Evolutionary conservation across 2,888 invertebrate genomes (phyloP).

Genomic region (Leptogaster cylindrica): DNA sequence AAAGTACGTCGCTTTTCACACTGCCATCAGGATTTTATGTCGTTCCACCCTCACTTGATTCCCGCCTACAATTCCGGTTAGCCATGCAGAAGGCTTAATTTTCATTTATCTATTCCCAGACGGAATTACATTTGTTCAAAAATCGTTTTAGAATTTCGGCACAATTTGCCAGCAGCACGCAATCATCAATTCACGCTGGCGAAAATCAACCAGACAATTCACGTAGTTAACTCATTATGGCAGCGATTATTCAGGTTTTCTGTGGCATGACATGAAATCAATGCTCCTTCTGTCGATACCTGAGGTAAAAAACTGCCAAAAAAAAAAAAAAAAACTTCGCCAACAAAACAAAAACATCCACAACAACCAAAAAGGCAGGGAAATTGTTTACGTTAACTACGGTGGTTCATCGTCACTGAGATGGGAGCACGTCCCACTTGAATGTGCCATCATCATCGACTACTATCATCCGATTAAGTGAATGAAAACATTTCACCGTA

Average conservation of each 20-base stretch:
- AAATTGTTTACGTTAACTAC: too few species aligned
- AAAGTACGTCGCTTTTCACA: too few species aligned
- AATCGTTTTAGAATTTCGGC: slow-evolving; percentile 1
- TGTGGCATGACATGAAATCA: background rate
- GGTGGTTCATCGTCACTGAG: too few species aligned
- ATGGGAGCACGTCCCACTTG: too few species aligned
- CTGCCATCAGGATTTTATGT: too few species aligned
- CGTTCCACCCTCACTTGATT: too few species aligned
- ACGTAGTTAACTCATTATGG: slow-evolving; percentile 1
- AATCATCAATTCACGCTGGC: background rate
- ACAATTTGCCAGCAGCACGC: slow-evolving; percentile 7
- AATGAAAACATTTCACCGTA: background rate
- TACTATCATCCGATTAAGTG: background rate
- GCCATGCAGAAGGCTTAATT: background rate
- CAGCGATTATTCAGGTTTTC: background rate
- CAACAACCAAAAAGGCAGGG: too few species aligned
- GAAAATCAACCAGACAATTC: background rate
- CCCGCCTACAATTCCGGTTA: too few species aligned
- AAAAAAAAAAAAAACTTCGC: slow-evolving; percentile 1
- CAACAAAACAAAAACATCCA: too few species aligned
- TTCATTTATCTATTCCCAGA: background rate
- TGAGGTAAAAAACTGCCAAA: background rate
- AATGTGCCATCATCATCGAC: background rate
- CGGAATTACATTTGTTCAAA: background rate
- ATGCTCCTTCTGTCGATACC: background rate